phyloP scores from a whole-genome alignment of 1,140 invertebrate genomes.

The Hermatobates lingyangjiaoensis region DNA sequence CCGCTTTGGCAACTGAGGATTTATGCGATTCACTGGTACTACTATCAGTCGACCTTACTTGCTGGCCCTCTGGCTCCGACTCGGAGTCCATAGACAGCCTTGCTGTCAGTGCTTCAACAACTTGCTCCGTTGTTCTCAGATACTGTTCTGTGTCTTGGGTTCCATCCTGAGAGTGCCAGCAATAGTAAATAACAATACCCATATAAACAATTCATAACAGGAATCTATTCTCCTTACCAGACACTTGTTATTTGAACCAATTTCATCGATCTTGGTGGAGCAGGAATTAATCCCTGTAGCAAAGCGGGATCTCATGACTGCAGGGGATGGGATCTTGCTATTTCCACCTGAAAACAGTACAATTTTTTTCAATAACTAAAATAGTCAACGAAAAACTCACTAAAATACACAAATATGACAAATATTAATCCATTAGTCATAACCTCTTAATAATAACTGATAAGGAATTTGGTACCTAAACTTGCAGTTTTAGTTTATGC shows the following conservation, averaged over 20 bases:
- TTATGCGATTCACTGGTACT: slow-evolving; percentile 11
- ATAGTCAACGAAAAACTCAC: no score
- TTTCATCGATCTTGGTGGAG: not conserved
- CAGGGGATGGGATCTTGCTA: slow-evolving; percentile 18
- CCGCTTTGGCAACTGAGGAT: not conserved
- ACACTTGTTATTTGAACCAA: no score
- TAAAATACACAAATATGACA: no score
- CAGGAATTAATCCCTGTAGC: not conserved
- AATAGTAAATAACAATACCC: not conserved
- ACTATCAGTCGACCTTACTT: slow-evolving; percentile 12
- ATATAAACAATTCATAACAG: not conserved
- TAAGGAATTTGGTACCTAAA: no score
- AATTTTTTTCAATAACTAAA: no score
- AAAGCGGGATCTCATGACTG: slow-evolving; percentile 10
- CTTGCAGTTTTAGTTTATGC: no score
- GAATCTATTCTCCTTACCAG: no score
- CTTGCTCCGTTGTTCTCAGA: slow-evolving; percentile 30
- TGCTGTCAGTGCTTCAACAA: slow-evolving; percentile 32
- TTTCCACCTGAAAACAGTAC: slow-evolving; percentile 6
- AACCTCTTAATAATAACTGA: no score
- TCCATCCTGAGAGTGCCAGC: not conserved
- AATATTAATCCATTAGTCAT: no score
- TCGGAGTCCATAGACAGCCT: slow-evolving; percentile 21
- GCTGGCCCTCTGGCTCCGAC: slow-evolving; percentile 21
- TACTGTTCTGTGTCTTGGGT: slow-evolving; percentile 28